phyloP scores from a whole-genome alignment of 2,113 vertebrate species.

The Romanogobio albipinnatus region DNA sequence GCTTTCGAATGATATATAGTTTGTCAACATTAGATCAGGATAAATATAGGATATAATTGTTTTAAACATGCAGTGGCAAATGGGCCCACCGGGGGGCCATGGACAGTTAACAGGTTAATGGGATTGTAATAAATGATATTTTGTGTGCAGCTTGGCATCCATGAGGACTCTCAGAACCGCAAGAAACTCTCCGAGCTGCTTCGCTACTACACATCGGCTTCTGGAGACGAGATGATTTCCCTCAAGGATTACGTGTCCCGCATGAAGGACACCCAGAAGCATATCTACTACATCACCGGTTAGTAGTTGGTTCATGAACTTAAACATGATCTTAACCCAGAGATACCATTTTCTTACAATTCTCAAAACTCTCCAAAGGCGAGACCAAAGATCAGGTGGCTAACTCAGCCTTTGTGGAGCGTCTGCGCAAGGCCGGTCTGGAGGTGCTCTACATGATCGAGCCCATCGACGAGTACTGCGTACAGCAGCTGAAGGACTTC shows the following conservation, averaged over 20 bases:
- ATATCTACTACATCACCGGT: constrained; percentile 98
- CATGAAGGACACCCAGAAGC: constrained; percentile 98
- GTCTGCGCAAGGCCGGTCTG: constrained; percentile 77
- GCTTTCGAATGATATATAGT: too few relatives aligned
- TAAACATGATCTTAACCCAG: not conserved
- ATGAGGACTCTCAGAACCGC: constrained; percentile 95
- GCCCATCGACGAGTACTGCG: constrained; percentile 83
- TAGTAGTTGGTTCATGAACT: constrained; percentile 6
- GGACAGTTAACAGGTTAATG: too few relatives aligned
- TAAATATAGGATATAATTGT: too few relatives aligned
- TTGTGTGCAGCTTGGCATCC: constrained; percentile 87
- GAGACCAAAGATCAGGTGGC: constrained; percentile 83
- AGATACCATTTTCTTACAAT: not conserved
- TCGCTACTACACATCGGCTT: constrained; percentile 91
- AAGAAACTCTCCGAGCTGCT: constrained; percentile 93
- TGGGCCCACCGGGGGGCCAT: too few relatives aligned
- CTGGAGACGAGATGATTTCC: constrained; percentile 95
- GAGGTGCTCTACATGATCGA: constrained; percentile 85
- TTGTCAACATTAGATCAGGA: too few relatives aligned
- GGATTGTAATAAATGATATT: not conserved
- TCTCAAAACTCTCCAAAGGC: constrained; percentile 58
- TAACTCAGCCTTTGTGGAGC: constrained; percentile 82
- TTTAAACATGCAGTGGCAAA: too few relatives aligned
- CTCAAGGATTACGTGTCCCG: constrained; percentile 94
- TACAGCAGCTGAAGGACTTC: constrained; percentile 82